A percentile compares a stretch with the other conserved stretches of the same genome.
These are phyloP conservation scores for Acipenser transmontanus DNA, from an alignment of 2,797 vertebrate species.

Conservation along the genomic window DNA sequence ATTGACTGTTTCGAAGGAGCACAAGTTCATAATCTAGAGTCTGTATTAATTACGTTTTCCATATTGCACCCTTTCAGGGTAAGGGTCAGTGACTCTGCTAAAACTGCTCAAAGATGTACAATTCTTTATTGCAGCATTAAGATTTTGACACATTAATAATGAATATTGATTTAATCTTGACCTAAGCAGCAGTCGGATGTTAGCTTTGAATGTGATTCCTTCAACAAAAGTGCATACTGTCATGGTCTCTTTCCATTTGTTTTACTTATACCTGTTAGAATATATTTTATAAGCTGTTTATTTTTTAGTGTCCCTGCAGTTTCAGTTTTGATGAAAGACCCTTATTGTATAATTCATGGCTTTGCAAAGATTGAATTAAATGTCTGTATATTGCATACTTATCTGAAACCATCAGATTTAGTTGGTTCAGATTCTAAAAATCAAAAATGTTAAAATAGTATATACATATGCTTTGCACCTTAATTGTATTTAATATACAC, in stretches of 20 bases:
- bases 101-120: constrained; percentile 82
- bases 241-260: constrained; percentile 22
- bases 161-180: constrained; percentile 71
- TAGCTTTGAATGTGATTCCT: constrained; percentile 38
- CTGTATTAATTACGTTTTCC: constrained; percentile 86
- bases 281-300: constrained; percentile 13
- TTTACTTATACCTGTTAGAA: constrained; percentile 5
- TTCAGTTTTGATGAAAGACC: neutral
- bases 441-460: too few species aligned
- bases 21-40: constrained; percentile 85
- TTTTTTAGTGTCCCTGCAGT: constrained; percentile 10
- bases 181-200: constrained; percentile 40
- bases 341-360: too few species aligned
- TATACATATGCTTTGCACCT: too few species aligned
- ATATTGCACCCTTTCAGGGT: constrained; percentile 79
- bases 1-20: constrained; percentile 98
- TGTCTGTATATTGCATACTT: too few species aligned
- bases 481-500: too few species aligned
- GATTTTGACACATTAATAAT: constrained; percentile 90
- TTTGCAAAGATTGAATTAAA: too few species aligned
- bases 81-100: constrained; percentile 88
- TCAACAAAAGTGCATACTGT: constrained; percentile 40
- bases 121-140: constrained; percentile 94
- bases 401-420: too few species aligned
- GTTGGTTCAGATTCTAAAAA: too few species aligned